phyloP scores from a whole-genome alignment of 2,797 vertebrate genomes.

The Perodicticus potto region DNA sequence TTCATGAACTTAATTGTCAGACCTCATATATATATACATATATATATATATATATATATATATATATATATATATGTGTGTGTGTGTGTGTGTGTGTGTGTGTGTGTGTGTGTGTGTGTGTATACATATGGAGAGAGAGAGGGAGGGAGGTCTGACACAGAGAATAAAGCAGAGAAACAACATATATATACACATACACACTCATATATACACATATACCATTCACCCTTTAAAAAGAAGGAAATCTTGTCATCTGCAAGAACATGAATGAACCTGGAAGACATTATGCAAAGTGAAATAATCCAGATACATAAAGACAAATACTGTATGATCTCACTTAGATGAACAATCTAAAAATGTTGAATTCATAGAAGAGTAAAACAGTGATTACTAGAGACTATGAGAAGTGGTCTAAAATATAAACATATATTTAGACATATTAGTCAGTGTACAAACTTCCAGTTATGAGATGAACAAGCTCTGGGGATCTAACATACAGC shows the following conservation, averaged over 20 bases:
- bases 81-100: too few relatives aligned
- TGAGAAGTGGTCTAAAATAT: not conserved
- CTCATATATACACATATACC: not conserved
- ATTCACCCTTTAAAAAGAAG: not conserved
- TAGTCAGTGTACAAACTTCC: not conserved
- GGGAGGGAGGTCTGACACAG: too few relatives aligned
- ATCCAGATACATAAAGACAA: not conserved
- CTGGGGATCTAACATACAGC: not conserved
- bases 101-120: too few relatives aligned
- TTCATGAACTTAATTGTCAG: too few relatives aligned
- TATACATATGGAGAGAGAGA: too few relatives aligned
- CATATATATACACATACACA: not conserved
- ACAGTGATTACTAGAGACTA: not conserved
- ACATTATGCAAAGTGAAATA: not conserved
- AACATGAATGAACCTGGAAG: not conserved
- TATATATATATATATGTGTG: too few relatives aligned
- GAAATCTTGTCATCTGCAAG: not conserved
- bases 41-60: not conserved
- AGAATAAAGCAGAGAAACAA: too few relatives aligned
- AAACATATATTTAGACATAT: not conserved
- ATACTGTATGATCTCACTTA: not conserved
- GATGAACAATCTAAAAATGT: not conserved
- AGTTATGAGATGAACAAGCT: not conserved
- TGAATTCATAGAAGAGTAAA: not conserved
- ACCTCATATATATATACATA: not conserved